Conservation (phyloP, 2,113 vertebrate species). For the Tyrannus savana region DNA sequence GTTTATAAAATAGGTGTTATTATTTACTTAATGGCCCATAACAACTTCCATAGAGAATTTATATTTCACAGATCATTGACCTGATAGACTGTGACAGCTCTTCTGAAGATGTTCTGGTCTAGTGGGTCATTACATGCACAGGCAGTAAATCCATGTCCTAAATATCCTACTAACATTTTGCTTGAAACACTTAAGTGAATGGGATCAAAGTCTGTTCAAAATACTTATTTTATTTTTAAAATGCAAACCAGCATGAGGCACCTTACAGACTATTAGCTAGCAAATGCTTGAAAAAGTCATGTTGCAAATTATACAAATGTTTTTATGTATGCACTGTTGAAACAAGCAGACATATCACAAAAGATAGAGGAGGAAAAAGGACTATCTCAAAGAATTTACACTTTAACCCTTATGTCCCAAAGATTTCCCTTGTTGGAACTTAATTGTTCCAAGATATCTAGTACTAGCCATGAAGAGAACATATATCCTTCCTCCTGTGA, state of each 20-base stretch:
- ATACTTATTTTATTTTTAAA: slow-evolving; percentile 22
- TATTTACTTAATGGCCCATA: slow-evolving; percentile 71
- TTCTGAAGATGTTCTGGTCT: slow-evolving; percentile 71
- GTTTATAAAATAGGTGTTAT: slow-evolving; percentile 72
- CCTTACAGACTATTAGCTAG: background rate
- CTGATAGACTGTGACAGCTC: slow-evolving; percentile 70
- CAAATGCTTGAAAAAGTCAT: background rate
- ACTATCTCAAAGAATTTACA: background rate
- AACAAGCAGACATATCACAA: background rate
- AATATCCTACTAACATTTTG: slow-evolving; percentile 25
- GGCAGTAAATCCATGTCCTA: slow-evolving; percentile 50
- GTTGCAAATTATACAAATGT: background rate
- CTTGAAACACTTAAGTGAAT: slow-evolving; percentile 11
- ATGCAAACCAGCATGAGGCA: background rate
- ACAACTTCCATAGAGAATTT: slow-evolving; percentile 62
- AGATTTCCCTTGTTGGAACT: background rate
- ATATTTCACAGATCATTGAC: slow-evolving; percentile 65
- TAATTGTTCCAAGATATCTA: background rate
- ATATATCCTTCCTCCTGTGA: background rate
- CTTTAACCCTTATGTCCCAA: background rate
- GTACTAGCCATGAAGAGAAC: background rate
- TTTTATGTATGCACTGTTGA: background rate
- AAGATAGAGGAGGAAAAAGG: background rate
- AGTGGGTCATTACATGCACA: slow-evolving; percentile 56
- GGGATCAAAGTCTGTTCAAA: background rate